These are phyloP conservation scores for Calameuta idolon DNA, from an alignment of 2,888 invertebrate genomes.

Conservation along the genomic window DNA sequence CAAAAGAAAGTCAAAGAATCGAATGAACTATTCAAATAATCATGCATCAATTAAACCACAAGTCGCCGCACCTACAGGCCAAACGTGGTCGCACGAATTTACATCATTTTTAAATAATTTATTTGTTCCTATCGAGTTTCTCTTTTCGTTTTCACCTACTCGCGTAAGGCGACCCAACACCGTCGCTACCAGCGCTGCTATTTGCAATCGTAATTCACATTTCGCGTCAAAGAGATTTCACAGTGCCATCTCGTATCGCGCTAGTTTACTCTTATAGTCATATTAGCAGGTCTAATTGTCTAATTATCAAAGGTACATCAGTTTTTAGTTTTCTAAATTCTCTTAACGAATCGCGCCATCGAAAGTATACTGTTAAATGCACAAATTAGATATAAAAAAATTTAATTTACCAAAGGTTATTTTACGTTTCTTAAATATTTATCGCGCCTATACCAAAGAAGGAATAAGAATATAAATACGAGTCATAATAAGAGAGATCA, in stretches of 20 bases:
- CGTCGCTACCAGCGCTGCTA: not conserved
- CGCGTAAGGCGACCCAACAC: not conserved
- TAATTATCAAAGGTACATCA: not conserved
- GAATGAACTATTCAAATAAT: not conserved
- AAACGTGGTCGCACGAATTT: constrained; percentile 18
- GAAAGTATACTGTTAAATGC: not conserved
- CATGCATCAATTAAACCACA: constrained; percentile 7
- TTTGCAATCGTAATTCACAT: constrained; percentile 9
- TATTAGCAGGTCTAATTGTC: not conserved
- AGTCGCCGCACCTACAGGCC: constrained; percentile 14
- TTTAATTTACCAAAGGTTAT: not conserved
- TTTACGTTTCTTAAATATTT: not conserved
- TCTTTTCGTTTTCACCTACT: constrained; percentile 26
- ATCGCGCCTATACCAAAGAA: not conserved
- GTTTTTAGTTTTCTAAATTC: not conserved
- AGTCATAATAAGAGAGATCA: not conserved
- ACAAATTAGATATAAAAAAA: not conserved
- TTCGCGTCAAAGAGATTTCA: not conserved
- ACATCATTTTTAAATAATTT: constrained; percentile 27
- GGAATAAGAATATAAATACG: not conserved
- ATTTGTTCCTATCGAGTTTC: constrained; percentile 22
- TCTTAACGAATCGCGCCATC: not conserved
- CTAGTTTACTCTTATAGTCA: not conserved
- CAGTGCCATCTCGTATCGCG: not conserved
- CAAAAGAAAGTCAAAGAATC: not conserved